Evolutionary conservation across 2,888 invertebrate genomes (phyloP), one percentile per base, ranked within the genome.

Genomic region (Leptinotarsa tumamoca): DNA sequence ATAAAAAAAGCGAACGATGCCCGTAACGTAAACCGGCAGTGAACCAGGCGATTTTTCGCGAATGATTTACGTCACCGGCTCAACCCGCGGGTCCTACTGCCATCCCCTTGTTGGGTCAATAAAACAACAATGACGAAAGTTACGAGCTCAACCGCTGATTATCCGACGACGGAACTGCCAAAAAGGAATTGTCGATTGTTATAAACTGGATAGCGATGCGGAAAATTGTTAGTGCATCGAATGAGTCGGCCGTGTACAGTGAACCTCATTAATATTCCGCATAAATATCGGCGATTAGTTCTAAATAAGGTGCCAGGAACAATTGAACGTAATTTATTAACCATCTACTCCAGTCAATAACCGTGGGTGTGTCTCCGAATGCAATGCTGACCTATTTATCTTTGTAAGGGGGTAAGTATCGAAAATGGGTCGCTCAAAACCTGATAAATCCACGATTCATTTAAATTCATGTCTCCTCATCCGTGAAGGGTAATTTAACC

Each of bases 331-430:
- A 18, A 52, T 74, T 76, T 67, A 50, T 72, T 79, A 73, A 61
- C 14, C 51, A 71, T 72, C 68, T 23, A 75, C 72, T 49, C 67
- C 67, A 78, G 77, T 78, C 79, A 77, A 79, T 79, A 78, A 73
- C 63, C 18, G 79, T 75, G 79, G 79, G 79, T 78, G 79, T 79
- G 79, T 79, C 79, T 68, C 63, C 67, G 52, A 70, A 27, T 76
- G 77, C 76, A 74, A 78, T 78, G 79, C 61, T 79, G 79, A 79
- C 79, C 79, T 76, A 79, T 72, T 75, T 79, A 78, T 75, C 71
- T 74, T 69, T 74, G 74, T 73, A 69, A 72, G 74, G 74, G 76
- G 74, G 76, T 76, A 68, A 76, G 74, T 73, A 73, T 43, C n/a
- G 23, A 23, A 23, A 49, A 52, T n/a, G 4, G 68, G 43, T 33